Base-by-base conservation (phyloP, 2,797 vertebrate species). In the Dryobates pubescens region DNA sequence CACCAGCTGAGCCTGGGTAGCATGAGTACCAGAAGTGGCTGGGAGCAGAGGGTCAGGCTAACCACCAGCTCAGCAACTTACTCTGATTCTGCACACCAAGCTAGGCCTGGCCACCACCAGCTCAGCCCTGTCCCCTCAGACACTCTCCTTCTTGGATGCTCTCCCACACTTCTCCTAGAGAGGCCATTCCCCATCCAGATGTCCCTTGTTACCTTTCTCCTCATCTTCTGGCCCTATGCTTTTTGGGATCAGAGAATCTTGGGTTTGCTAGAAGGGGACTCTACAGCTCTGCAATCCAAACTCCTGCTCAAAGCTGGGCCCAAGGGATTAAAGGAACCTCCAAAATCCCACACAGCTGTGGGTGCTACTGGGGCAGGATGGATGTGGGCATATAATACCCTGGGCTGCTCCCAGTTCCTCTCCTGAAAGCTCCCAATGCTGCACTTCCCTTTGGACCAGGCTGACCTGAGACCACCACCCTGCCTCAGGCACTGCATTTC, bases 11-110 rank as follows among this genome's bases (percentile, higher is more conserved):
- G 45, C 58, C 2, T 8, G n/a, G 86, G 47, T 2, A 68, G 45
- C 19, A 36, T 2, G 12, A 54, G 34, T 61, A 82, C 62, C 54
- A 88, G 90, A 92, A 92, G 45, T 95, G 79, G 92, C 75, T 96
- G 90, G 45, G 69, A 91, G 79, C 70, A 92, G 85, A 84, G 22
- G 17, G 34, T 30, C 41, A 64, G 16, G n/a, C 68, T 51, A 89
- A 77, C 17, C 64, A 64, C 24, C 29, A 77, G 0, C 30, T 77
- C 68, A 54, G n/a, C 30, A 94, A 64, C 30, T 49, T 19, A 13
- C 18, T 57, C 45, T 17, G 24, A 68, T 56, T 62, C 80, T 74
- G 24, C 65, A 78, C 54, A 71, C 14, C 23, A 78, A 82, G 36
- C 22, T 54, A 58, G 34, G 91, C 13, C 16, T 27, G 82, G 47